A percentile compares a stretch with the other conserved stretches of the same genome.
Evolutionary conservation across 2,888 invertebrate species (phyloP).

Genomic region (Xestobium rufovillosum): DNA sequence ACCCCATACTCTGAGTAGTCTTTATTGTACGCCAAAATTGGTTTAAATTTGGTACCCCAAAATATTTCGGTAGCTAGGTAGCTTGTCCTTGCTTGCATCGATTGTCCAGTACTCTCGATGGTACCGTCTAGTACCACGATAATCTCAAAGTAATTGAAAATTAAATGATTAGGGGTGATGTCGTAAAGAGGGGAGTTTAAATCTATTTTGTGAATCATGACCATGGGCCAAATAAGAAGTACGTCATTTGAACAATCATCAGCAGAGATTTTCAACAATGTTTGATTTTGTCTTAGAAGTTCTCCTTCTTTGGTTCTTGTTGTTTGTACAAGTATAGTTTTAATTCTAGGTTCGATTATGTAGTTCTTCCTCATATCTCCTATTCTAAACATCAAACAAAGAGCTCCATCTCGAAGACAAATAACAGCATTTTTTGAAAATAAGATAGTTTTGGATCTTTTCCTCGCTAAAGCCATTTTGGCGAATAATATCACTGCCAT

Average conservation of each 20-base stretch:
- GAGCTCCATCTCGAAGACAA: constrained; percentile 69
- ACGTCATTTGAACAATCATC: constrained; percentile 74
- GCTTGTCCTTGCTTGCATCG: constrained; percentile 69
- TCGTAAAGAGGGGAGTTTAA: constrained; percentile 74
- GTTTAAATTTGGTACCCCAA: constrained; percentile 76
- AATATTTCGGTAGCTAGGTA: constrained; percentile 67
- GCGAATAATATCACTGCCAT: constrained; percentile 82
- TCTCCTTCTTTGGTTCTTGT: constrained; percentile 71
- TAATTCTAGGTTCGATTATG: constrained; percentile 78
- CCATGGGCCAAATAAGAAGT: constrained; percentile 91
- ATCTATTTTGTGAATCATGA: constrained; percentile 81
- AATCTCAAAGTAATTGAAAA: constrained; percentile 71
- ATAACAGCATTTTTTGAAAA: constrained; percentile 83
- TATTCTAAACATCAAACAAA: constrained; percentile 80
- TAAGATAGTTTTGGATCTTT: constrained; percentile 80
- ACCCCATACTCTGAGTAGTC: constrained; percentile 62
- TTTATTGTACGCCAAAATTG: constrained; percentile 63
- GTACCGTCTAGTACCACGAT: constrained; percentile 80
- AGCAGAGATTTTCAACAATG: constrained; percentile 50
- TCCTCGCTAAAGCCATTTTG: constrained; percentile 86
- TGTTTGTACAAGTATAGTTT: constrained; percentile 70
- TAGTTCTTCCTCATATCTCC: constrained; percentile 89
- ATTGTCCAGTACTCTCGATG: constrained; percentile 76
- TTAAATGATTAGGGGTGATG: constrained; percentile 77
- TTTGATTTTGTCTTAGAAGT: constrained; percentile 67